Conservation (phyloP, 2,888 invertebrate species). For the Scrobipalpa atriplicella region DNA sequence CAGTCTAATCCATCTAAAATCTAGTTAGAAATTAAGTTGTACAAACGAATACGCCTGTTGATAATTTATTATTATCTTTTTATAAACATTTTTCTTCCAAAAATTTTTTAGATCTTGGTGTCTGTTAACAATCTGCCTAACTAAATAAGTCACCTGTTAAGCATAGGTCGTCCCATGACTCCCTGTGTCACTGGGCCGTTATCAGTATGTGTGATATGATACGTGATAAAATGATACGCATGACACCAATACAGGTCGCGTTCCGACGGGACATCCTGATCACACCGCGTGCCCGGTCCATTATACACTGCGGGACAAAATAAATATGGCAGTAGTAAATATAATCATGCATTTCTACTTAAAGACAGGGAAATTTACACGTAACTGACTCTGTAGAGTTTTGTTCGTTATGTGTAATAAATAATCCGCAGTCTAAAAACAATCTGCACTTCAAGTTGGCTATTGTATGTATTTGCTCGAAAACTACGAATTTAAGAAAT, state of each 20-base stretch:
- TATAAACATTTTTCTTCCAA: too few species aligned
- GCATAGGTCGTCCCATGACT: background rate
- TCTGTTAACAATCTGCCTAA: too few species aligned
- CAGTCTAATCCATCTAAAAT: background rate
- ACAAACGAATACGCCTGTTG: background rate
- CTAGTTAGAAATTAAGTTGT: slow-evolving; percentile 1
- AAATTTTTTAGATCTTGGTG: too few species aligned
- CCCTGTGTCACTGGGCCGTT: background rate
- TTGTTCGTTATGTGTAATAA: too few species aligned
- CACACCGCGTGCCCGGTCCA: slow-evolving; percentile 71
- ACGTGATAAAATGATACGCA: slow-evolving; percentile 39
- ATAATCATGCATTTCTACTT: background rate
- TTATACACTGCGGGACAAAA: slow-evolving; percentile 34
- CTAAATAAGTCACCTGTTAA: too few species aligned
- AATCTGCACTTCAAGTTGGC: too few species aligned
- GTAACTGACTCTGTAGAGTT: too few species aligned
- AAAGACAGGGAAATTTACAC: too few species aligned
- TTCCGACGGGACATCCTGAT: slow-evolving; percentile 81
- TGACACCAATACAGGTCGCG: slow-evolving; percentile 75
- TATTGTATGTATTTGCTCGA: too few species aligned
- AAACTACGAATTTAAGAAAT: too few species aligned
- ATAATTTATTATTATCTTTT: too few species aligned
- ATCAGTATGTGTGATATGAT: slow-evolving; percentile 18
- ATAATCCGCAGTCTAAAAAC: too few species aligned
- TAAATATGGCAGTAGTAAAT: background rate